phyloP scores from a whole-genome alignment of 2,113 vertebrate genomes.

The Noturus placidus region DNA sequence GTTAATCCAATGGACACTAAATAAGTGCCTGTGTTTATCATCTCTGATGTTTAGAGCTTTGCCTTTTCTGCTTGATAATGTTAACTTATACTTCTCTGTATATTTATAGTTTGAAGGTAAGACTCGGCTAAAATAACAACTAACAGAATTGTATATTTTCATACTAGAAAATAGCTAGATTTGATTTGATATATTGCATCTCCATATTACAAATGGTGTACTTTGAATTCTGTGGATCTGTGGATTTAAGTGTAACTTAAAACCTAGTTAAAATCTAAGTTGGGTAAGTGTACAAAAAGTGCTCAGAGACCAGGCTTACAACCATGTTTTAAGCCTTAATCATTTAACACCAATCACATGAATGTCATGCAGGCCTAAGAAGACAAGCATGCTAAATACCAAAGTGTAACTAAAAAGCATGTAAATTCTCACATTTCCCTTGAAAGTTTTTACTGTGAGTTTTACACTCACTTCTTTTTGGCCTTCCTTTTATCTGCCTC shows the following conservation, averaged over 20 bases:
- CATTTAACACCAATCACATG: slow-evolving; percentile 25
- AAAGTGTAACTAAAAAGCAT: slow-evolving; percentile 11
- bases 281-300: slow-evolving; percentile 30
- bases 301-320: neutral
- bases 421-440: slow-evolving; percentile 19
- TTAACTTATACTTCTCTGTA: neutral
- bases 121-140: neutral
- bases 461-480: slow-evolving; percentile 40
- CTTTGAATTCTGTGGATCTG: neutral
- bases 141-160: slow-evolving; percentile 5
- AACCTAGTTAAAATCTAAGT: slow-evolving; percentile 41
- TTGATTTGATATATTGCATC: neutral
- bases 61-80: neutral
- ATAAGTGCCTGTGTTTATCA: neutral
- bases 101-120: neutral
- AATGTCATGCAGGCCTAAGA: slow-evolving; percentile 26
- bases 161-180: neutral
- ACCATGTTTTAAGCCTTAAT: slow-evolving; percentile 13
- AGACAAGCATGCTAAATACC: neutral
- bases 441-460: slow-evolving; percentile 29
- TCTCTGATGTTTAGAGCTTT: neutral
- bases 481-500: slow-evolving; percentile 46
- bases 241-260: slow-evolving; percentile 26
- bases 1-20: neutral
- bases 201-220: neutral